A percentile compares a stretch with the other conserved stretches of the same genome.
Conservation (phyloP, 2,797 vertebrate genomes). For the Amphiprion clarkii region DNA sequence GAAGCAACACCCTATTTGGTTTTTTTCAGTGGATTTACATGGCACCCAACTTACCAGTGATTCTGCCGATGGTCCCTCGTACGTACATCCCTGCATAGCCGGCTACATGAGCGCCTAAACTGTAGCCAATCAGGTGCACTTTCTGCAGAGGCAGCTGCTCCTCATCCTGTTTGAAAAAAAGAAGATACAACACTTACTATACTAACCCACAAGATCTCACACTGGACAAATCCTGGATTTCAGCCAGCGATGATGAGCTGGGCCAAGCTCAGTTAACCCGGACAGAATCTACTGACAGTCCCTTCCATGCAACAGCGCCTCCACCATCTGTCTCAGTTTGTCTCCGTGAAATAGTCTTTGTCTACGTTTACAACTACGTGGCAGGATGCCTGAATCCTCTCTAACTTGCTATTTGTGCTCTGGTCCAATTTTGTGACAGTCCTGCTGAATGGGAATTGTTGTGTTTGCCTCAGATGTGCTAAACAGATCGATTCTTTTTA, state of each 20-base stretch:
- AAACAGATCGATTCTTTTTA: conserved; percentile 28
- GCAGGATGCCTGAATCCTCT: conserved; percentile 50
- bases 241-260: conserved; percentile 46
- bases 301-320: conserved; percentile 55
- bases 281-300: conserved; percentile 36
- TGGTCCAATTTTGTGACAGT: conserved; percentile 40
- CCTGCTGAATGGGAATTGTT: conserved; percentile 40
- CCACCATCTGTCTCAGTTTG: conserved; percentile 64
- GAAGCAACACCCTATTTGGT: not conserved
- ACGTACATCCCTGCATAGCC: conserved; percentile 92
- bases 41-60: conserved; percentile 88
- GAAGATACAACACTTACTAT: conserved; percentile 1
- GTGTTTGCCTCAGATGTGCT: conserved; percentile 21
- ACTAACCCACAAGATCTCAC: conserved; percentile 12
- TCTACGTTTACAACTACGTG: conserved; percentile 57
- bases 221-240: conserved; percentile 33
- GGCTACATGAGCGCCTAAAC: conserved; percentile 95
- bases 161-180: conserved; percentile 83
- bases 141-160: conserved; percentile 85
- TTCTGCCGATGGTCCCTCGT: conserved; percentile 90
- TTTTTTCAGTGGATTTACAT: not conserved
- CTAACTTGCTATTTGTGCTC: conserved; percentile 15
- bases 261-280: conserved; percentile 52
- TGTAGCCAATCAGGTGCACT: conserved; percentile 97
- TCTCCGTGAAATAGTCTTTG: conserved; percentile 64